Percentiles rank a stretch among this genome's conserved stretches.
Conservation (phyloP, 2,888 invertebrate genomes). For the Synergus japonicus region DNA sequence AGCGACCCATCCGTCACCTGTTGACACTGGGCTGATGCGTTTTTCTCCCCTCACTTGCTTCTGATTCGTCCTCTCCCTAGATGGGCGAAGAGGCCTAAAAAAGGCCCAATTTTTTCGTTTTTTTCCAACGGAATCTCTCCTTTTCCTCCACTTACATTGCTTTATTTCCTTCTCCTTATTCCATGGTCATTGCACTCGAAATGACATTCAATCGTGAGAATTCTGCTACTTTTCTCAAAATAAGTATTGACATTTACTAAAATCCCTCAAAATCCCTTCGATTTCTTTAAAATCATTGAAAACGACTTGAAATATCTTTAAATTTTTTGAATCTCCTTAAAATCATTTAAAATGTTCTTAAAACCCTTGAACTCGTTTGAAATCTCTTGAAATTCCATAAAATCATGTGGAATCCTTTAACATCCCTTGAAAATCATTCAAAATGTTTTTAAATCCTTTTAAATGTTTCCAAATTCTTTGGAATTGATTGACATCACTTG, state of each 20-base stretch:
- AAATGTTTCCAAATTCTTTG: too few species aligned
- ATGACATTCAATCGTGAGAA: background rate
- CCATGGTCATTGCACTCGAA: conserved; percentile 15
- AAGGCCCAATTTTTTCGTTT: conserved; percentile 47
- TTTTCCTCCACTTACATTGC: conserved; percentile 41
- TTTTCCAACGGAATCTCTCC: conserved; percentile 42
- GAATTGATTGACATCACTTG: too few species aligned
- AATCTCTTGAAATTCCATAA: too few species aligned
- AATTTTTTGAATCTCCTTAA: too few species aligned
- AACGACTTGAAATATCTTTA: too few species aligned
- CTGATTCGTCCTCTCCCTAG: conserved; percentile 50
- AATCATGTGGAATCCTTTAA: too few species aligned
- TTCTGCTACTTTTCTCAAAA: background rate
- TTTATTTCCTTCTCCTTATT: conserved; percentile 41
- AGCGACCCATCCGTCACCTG: conserved; percentile 72
- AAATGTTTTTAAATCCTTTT: too few species aligned
- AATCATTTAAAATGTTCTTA: too few species aligned
- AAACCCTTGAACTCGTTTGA: too few species aligned
- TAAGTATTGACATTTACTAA: background rate
- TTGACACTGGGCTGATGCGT: conserved; percentile 70
- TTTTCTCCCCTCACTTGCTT: conserved; percentile 58
- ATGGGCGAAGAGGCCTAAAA: conserved; percentile 45
- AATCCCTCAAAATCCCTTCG: too few species aligned
- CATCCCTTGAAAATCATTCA: too few species aligned
- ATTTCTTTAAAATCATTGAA: too few species aligned